These are phyloP conservation scores for Podargus strigoides DNA, from an alignment of 2,797 vertebrate species.

Conservation along the genomic window DNA sequence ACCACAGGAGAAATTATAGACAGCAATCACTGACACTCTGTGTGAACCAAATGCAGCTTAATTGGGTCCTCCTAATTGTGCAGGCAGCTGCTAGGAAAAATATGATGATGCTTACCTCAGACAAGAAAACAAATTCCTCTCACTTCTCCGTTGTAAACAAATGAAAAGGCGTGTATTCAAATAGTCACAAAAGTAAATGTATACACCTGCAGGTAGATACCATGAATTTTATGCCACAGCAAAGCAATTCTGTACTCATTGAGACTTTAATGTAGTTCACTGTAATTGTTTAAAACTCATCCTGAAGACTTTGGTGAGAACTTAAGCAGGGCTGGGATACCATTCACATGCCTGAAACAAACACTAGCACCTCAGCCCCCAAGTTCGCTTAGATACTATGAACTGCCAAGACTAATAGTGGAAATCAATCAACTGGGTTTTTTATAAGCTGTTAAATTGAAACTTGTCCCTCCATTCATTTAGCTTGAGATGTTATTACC, in stretches of 20 bases:
- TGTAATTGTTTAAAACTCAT: background rate
- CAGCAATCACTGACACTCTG: background rate
- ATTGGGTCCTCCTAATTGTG: constrained; percentile 37
- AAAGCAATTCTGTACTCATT: background rate
- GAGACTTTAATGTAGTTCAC: background rate
- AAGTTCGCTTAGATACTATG: background rate
- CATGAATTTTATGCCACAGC: background rate
- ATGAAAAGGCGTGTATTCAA: background rate
- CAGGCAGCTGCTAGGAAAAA: constrained; percentile 8
- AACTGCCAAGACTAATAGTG: background rate
- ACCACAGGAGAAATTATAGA: constrained; percentile 15
- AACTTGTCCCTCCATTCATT: background rate
- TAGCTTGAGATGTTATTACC: background rate
- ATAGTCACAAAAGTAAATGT: background rate
- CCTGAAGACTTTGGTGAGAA: background rate
- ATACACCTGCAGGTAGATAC: background rate
- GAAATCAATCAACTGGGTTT: background rate
- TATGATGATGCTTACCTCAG: background rate
- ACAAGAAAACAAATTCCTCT: constrained; percentile 14
- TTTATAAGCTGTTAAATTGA: background rate
- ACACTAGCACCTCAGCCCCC: background rate
- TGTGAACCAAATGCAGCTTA: constrained; percentile 4
- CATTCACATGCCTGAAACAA: background rate
- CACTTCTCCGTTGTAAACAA: background rate
- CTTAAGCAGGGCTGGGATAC: background rate